These are phyloP conservation scores for Sceliomorpha sp. DNA, from an alignment of 2,888 invertebrate genomes.

Conservation along the genomic window DNA sequence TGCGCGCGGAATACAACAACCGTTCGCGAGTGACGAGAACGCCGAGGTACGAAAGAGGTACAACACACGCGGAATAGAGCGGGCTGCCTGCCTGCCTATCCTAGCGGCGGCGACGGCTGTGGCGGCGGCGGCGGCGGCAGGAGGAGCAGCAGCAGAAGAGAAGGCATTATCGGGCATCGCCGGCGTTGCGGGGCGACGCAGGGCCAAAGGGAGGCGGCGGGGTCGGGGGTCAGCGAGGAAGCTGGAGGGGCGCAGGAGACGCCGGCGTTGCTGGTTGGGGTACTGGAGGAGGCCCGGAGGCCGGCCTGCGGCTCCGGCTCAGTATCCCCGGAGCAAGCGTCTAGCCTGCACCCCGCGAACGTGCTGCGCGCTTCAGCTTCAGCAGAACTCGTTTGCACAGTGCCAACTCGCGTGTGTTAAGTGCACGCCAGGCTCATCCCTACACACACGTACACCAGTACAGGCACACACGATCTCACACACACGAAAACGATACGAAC, in stretches of 20 bases:
- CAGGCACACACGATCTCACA: conserved; percentile 5
- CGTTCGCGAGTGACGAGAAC: no score
- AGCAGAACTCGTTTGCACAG: conserved; percentile 25
- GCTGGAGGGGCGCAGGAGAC: conserved; percentile 35
- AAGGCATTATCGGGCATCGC: no score
- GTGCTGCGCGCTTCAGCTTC: conserved; percentile 40
- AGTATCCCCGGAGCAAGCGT: conserved; percentile 81
- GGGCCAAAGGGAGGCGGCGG: conserved; percentile 18
- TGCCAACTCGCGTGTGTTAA: conserved; percentile 7
- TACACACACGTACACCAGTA: conserved; percentile 20
- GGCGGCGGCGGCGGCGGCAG: no score
- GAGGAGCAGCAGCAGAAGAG: no score
- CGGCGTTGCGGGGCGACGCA: conserved; percentile 8
- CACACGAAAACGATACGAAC: not conserved
- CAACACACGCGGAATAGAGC: no score
- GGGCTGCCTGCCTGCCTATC: no score
- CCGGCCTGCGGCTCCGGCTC: conserved; percentile 79
- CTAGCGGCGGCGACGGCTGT: no score
- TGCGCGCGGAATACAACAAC: no score
- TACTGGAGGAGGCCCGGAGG: conserved; percentile 78
- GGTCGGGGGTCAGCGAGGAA: no score
- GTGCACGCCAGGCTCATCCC: conserved; percentile 45
- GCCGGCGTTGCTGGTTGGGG: conserved; percentile 22
- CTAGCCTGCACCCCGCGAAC: conserved; percentile 79
- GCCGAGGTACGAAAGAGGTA: no score